A percentile compares a stretch with the other conserved stretches of the same genome.
These are phyloP conservation scores for Dichetophora obliterata DNA, from an alignment of 2,888 invertebrate genomes.

Conservation along the genomic window DNA sequence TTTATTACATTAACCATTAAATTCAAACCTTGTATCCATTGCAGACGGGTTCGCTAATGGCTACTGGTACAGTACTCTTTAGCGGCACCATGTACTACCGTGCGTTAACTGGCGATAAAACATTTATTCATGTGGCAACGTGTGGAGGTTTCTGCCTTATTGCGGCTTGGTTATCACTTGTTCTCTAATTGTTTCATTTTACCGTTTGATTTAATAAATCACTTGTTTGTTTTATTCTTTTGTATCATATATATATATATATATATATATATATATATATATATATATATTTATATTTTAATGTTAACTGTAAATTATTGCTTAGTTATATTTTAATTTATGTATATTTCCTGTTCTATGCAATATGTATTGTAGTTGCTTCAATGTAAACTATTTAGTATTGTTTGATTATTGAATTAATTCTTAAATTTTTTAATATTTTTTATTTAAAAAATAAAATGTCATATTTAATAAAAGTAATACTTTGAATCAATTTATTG, in stretches of 20 bases:
- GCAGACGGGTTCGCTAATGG: constrained; percentile 83
- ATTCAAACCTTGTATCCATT: constrained; percentile 11
- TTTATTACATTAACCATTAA: neutral
- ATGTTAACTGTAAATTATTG: constrained; percentile 40
- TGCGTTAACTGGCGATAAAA: constrained; percentile 84
- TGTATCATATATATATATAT: constrained; percentile 20
- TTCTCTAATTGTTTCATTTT: constrained; percentile 72
- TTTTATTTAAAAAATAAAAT: constrained; percentile 23
- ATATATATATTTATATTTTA: constrained; percentile 15
- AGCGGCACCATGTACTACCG: constrained; percentile 94
- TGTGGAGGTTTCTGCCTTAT: constrained; percentile 91
- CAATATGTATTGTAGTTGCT: neutral
- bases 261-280: constrained; percentile 17
- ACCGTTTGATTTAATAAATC: neutral
- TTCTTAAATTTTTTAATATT: neutral
- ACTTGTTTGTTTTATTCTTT: neutral
- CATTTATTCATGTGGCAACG: constrained; percentile 82
- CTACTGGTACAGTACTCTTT: constrained; percentile 85
- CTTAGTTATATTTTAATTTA: constrained; percentile 32
- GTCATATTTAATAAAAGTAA: constrained; percentile 2
- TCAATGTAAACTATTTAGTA: too few species aligned
- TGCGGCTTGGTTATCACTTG: constrained; percentile 88
- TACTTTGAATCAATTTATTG: neutral
- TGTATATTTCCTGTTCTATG: constrained; percentile 5
- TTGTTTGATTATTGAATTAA: too few species aligned